A percentile compares a stretch with the other conserved stretches of the same genome.
phyloP scores from a whole-genome alignment of 35 echinoderm and acorn worm species.

The Hemicentrotus pulcherrimus region DNA sequence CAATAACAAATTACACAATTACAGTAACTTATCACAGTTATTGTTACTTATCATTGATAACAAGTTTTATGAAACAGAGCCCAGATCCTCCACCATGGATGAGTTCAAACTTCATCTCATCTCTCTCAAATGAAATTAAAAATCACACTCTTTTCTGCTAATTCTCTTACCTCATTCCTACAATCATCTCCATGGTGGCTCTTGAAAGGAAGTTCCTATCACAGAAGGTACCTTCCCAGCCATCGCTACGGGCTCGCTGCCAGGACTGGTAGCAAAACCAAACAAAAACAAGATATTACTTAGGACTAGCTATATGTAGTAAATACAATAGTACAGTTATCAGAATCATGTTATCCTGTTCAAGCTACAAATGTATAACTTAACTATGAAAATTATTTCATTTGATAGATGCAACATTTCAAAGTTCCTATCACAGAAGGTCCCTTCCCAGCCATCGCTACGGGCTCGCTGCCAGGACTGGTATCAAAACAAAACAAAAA shows the following conservation, averaged over 20 bases:
- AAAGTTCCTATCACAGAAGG: slow-evolving; percentile 91
- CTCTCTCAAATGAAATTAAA: not conserved
- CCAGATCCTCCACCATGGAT: too few species aligned
- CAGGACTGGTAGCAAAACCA: slow-evolving; percentile 63
- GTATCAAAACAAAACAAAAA: not conserved
- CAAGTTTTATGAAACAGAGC: too few species aligned
- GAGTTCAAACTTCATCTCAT: not conserved
- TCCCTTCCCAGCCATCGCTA: slow-evolving; percentile 85
- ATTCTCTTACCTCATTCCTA: slow-evolving; percentile 87
- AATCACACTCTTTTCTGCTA: not conserved
- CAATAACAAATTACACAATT: too few species aligned
- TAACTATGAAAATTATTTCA: too few species aligned
- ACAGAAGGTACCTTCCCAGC: slow-evolving; percentile 93
- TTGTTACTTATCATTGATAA: too few species aligned
- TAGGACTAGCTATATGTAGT: not conserved
- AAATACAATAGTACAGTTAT: too few species aligned
- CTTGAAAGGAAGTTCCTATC: slow-evolving; percentile 85
- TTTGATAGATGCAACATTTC: too few species aligned
- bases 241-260: slow-evolving; percentile 90
- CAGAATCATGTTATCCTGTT: too few species aligned
- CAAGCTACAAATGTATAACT: too few species aligned
- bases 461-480: slow-evolving; percentile 95
- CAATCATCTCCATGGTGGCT: slow-evolving; percentile 97
- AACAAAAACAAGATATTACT: not conserved
- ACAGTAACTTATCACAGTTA: too few species aligned